Evolutionary conservation across 2,888 invertebrate species (phyloP).

Genomic region (Conchocele bisecta): DNA sequence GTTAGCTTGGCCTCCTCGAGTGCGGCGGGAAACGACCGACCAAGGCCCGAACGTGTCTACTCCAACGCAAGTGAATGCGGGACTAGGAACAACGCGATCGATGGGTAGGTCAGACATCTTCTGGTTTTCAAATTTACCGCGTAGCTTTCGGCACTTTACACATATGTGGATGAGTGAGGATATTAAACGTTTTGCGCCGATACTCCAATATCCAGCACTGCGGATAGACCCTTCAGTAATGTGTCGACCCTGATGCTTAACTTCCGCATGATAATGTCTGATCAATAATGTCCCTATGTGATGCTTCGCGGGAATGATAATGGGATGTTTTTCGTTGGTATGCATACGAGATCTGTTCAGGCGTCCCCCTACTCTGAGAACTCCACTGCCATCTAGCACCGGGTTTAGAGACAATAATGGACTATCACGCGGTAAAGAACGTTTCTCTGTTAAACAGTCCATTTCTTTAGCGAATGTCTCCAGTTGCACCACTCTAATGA

Average conservation of each 20-base stretch:
- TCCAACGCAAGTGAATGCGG: conserved; percentile 52
- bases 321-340: conserved; percentile 26
- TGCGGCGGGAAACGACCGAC: conserved; percentile 26
- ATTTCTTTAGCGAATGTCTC: conserved; percentile 14
- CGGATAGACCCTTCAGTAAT: conserved; percentile 54
- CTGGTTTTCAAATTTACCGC: conserved; percentile 31
- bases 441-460: neutral
- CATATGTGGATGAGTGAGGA: conserved; percentile 39
- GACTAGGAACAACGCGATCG: conserved; percentile 35
- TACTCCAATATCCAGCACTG: conserved; percentile 48
- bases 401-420: conserved; percentile 23
- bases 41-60: conserved; percentile 42
- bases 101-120: conserved; percentile 51
- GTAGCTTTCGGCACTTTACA: conserved; percentile 33
- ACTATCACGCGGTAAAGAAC: conserved; percentile 22
- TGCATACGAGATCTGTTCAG: conserved; percentile 23
- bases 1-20: conserved; percentile 31
- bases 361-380: conserved; percentile 46
- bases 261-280: conserved; percentile 33
- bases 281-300: conserved; percentile 42
- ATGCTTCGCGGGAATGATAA: conserved; percentile 40
- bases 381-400: conserved; percentile 21
- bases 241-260: conserved; percentile 51
- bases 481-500: conserved; percentile 14
- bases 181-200: conserved; percentile 40